phyloP scores from a whole-genome alignment of 2,797 vertebrate genomes.

The Neosilurus hyrtlii region DNA sequence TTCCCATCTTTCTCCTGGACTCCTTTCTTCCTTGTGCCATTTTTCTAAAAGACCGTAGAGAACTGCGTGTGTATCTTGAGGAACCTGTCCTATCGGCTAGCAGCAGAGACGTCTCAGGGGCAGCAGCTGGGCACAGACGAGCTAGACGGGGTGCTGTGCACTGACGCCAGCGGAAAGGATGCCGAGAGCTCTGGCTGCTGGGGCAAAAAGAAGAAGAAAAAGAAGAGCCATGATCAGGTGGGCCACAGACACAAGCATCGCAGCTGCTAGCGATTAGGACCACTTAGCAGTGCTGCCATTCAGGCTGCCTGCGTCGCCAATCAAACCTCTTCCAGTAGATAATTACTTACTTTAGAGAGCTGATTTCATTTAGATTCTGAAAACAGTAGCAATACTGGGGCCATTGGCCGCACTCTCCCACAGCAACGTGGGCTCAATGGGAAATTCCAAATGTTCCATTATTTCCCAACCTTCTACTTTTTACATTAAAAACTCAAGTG shows the following conservation, averaged over 20 bases:
- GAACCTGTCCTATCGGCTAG: slow-evolving; percentile 98
- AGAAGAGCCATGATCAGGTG: slow-evolving; percentile 98
- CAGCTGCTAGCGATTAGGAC: slow-evolving; percentile 68
- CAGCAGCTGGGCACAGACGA: slow-evolving; percentile 97
- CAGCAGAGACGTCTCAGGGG: slow-evolving; percentile 96
- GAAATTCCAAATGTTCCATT: slow-evolving; percentile 45
- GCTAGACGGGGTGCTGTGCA: slow-evolving; percentile 92
- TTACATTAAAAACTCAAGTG: slow-evolving; percentile 48
- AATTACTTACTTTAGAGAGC: slow-evolving; percentile 55
- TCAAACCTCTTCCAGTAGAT: slow-evolving; percentile 45
- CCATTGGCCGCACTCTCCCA: slow-evolving; percentile 40
- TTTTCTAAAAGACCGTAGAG: slow-evolving; percentile 85
- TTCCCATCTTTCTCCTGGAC: background rate
- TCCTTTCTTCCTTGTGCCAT: background rate
- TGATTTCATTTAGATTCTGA: slow-evolving; percentile 59
- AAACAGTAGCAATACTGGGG: slow-evolving; percentile 47
- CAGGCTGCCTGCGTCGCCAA: slow-evolving; percentile 49
- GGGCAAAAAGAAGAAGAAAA: slow-evolving; percentile 99
- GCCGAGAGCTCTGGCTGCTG: slow-evolving; percentile 94
- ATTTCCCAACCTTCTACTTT: slow-evolving; percentile 36
- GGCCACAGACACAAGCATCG: slow-evolving; percentile 56
- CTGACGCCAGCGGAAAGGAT: slow-evolving; percentile 90
- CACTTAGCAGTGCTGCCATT: slow-evolving; percentile 52
- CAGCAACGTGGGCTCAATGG: slow-evolving; percentile 40
- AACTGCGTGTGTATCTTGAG: slow-evolving; percentile 99